Evolutionary conservation across 2,888 invertebrate genomes (phyloP), one percentile per base, ranked within the genome.

Genomic region (Polydrusus cervinus): DNA sequence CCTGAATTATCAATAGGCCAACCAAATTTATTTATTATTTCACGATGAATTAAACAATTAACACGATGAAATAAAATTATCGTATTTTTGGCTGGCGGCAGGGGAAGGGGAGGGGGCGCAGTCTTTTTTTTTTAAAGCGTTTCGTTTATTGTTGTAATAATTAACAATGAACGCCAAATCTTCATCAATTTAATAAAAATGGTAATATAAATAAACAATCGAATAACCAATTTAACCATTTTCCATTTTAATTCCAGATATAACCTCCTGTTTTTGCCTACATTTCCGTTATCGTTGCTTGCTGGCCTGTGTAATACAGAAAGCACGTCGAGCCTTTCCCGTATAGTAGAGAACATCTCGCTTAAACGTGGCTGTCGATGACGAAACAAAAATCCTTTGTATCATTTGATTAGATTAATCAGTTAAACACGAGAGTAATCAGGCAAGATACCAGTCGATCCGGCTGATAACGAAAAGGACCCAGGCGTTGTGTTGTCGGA

Each of bases 381-480:
- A 72, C 60, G 66, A 60, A 72, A 72, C 72, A 72, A 57, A 72
- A 66, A 72, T 72, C 65, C 72, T 72, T 72, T 72, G 72, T 72
- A 60, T 60, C 66, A 65, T 64, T 57, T 66, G 60, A 66, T 72
- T 72, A 66, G 66, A 72, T 72, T 66, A 66, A 72, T 72, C 66
- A 72, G 66, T 72, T 66, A 72, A 72, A 55, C 72, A 40, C 47
- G 49, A 40, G 38, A 47, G 34, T 66, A 72, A 72, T 72, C 72
- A 60, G 57, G 72, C 57, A 55, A 65, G 40, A 45, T 43, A 57
- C 25, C 67, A 38, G 18, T 18, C 47, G 65, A 65, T 66, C 62
- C 25, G 47, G 49, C 57, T 34, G 30, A 16, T 10, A 60, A 60
- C 30, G 38, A n/a, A 30, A 49, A 49, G 34, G 64, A 16, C 11